phyloP scores from a whole-genome alignment of 2,797 vertebrate genomes.

The Alauda arvensis region DNA sequence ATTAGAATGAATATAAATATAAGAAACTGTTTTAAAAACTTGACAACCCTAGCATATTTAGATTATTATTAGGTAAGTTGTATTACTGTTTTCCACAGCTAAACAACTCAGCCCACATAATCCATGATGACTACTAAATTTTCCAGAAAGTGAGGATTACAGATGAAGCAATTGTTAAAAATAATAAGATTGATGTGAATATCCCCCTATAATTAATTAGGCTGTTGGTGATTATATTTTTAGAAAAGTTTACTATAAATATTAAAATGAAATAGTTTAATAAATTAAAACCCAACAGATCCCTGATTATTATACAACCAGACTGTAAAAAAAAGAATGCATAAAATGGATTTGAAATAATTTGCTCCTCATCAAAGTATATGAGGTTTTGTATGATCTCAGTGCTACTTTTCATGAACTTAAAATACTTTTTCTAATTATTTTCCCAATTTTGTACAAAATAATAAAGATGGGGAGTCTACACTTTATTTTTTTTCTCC shows the following conservation, averaged over 20 bases:
- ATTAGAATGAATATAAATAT: background rate
- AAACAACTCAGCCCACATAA: background rate
- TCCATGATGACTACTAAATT: background rate
- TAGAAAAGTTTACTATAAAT: background rate
- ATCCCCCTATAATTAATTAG: background rate
- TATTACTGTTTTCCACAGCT: background rate
- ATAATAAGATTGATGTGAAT: background rate
- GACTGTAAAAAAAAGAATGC: background rate
- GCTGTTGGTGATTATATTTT: background rate
- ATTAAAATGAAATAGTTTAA: background rate
- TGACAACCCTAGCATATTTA: background rate
- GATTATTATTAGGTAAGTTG: background rate
- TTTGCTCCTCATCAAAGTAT: background rate
- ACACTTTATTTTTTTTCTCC: background rate
- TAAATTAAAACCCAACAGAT: background rate
- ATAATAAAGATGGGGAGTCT: too few species aligned
- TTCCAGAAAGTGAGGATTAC: background rate
- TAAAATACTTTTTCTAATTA: background rate
- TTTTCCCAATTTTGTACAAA: background rate
- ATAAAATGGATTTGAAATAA: background rate
- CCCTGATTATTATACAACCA: background rate
- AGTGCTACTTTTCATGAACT: background rate
- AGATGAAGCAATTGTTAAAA: background rate
- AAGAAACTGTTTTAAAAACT: background rate
- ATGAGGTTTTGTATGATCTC: background rate